phyloP scores from a whole-genome alignment of 2,113 vertebrate genomes.

The Entomyzon cyanotis region DNA sequence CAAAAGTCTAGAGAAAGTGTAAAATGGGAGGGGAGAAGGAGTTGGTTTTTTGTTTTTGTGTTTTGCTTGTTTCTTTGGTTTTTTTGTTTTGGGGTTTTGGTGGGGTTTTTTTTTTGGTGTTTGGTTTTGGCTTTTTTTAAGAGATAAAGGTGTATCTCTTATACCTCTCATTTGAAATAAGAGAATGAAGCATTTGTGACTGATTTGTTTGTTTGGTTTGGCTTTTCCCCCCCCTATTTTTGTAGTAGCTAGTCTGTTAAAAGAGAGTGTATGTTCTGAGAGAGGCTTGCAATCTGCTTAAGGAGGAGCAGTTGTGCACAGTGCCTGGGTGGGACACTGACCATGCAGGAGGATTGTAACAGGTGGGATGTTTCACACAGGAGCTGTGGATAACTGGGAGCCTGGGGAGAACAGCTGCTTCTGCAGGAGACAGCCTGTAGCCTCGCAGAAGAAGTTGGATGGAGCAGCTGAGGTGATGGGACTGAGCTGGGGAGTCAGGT shows the following conservation, averaged over 20 bases:
- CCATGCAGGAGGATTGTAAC: background rate
- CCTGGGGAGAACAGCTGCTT: background rate
- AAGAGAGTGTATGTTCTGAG: background rate
- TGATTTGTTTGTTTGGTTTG: background rate
- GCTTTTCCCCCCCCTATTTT: fast-evolving
- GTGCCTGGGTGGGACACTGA: background rate
- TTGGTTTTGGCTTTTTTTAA: background rate
- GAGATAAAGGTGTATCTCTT: background rate
- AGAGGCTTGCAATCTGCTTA: background rate
- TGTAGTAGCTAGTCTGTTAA: background rate
- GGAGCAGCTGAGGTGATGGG: background rate
- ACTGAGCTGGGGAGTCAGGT: background rate
- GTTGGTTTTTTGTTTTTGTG: background rate
- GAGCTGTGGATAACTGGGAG: background rate
- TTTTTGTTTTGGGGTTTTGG: background rate
- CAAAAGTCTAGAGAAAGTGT: background rate
- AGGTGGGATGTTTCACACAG: background rate
- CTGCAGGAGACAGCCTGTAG: background rate
- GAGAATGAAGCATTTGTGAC: background rate
- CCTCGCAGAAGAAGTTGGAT: background rate
- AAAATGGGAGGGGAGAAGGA: background rate
- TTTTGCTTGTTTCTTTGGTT: background rate
- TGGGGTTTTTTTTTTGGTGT: background rate
- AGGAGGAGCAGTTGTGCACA: background rate
- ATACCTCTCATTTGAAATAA: background rate